These are phyloP conservation scores for Caenorhabditis sp. DNA, from an alignment of 2,888 invertebrate genomes.

Conservation along the genomic window DNA sequence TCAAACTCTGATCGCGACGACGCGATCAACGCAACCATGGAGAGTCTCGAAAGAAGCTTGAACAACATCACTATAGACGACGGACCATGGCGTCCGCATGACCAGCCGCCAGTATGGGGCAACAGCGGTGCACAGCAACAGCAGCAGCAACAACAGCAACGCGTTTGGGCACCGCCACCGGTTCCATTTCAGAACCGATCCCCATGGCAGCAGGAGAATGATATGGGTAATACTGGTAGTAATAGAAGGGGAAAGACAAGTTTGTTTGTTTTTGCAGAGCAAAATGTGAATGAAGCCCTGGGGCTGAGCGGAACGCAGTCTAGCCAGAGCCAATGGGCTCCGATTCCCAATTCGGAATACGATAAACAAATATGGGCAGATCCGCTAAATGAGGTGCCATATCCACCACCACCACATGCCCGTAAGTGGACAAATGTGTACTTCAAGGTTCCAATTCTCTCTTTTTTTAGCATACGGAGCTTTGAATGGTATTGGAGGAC, in stretches of 20 bases:
- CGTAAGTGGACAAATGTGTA: conserved; percentile 24
- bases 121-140: conserved; percentile 34
- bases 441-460: neutral
- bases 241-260: too few relatives aligned
- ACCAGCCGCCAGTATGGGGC: conserved; percentile 61
- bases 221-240: conserved; percentile 45
- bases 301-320: conserved; percentile 46
- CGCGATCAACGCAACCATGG: conserved; percentile 63
- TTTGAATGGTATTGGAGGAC: conserved; percentile 69
- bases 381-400: conserved; percentile 45
- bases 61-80: conserved; percentile 70
- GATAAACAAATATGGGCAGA: conserved; percentile 65
- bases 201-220: conserved; percentile 55
- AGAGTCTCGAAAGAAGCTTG: conserved; percentile 71
- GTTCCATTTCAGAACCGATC: conserved; percentile 40
- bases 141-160: conserved; percentile 32
- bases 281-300: conserved; percentile 53
- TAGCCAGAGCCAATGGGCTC: conserved; percentile 61
- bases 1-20: conserved; percentile 58
- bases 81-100: conserved; percentile 70
- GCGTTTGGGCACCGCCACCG: conserved; percentile 57
- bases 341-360: conserved; percentile 56
- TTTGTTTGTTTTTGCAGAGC: conserved; percentile 45
- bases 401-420: conserved; percentile 47
- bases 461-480: conserved; percentile 39